Conservation (phyloP, 2,888 invertebrate genomes). For the Gandaritis pyraliata region DNA sequence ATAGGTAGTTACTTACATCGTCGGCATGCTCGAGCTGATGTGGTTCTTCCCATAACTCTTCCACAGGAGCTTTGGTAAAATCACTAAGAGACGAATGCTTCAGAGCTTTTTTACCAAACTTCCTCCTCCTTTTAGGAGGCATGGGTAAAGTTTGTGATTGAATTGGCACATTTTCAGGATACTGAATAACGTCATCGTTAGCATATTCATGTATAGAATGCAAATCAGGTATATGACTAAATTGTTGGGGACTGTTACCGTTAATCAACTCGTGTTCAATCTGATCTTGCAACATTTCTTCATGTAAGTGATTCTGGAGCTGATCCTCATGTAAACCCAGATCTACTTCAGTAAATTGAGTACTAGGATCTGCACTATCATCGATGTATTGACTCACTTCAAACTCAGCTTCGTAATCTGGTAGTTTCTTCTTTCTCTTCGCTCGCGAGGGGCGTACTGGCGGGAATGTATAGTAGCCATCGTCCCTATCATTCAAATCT, state of each 20-base stretch:
- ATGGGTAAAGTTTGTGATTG: slow-evolving; percentile 77
- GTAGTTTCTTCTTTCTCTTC: slow-evolving; percentile 78
- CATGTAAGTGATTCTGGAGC: slow-evolving; percentile 54
- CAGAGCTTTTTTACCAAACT: slow-evolving; percentile 57
- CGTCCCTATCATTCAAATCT: slow-evolving; percentile 77
- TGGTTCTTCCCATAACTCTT: slow-evolving; percentile 63
- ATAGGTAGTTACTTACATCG: slow-evolving; percentile 64
- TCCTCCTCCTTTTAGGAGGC: slow-evolving; percentile 77
- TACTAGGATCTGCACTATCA: slow-evolving; percentile 70
- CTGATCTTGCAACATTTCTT: slow-evolving; percentile 45
- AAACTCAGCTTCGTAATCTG: slow-evolving; percentile 35
- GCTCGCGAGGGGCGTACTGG: slow-evolving; percentile 84
- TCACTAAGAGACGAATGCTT: slow-evolving; percentile 72
- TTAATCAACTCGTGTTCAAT: slow-evolving; percentile 53
- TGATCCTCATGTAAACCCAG: slow-evolving; percentile 80
- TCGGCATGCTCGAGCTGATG: slow-evolving; percentile 60
- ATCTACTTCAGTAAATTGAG: slow-evolving; percentile 79
- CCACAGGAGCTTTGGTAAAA: slow-evolving; percentile 57
- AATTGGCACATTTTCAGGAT: slow-evolving; percentile 77
- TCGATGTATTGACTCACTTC: slow-evolving; percentile 74
- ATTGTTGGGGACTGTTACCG: slow-evolving; percentile 67
- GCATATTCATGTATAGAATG: slow-evolving; percentile 77
- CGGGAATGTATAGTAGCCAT: slow-evolving; percentile 81
- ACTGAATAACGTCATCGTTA: slow-evolving; percentile 81
- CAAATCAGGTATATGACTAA: slow-evolving; percentile 63